A percentile compares a stretch with the other conserved stretches of the same genome.
Conservation (phyloP, 2,888 invertebrate species). For the Chironomus tentans region DNA sequence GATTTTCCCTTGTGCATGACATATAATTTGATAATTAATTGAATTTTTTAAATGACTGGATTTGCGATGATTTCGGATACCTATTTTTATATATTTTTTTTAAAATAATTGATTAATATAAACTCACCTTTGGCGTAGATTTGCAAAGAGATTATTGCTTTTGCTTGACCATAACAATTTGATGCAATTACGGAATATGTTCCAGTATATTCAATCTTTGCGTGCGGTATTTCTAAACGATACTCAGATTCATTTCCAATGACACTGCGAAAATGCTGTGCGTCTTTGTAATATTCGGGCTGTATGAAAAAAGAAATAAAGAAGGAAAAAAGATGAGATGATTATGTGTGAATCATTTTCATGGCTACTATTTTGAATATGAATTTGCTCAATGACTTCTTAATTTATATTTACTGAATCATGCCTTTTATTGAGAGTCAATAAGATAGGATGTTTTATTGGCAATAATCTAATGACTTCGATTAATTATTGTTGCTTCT, state of each 20-base stretch:
- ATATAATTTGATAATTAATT: too few species aligned
- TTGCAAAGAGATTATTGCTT: constrained; percentile 79
- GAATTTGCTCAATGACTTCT: not conserved
- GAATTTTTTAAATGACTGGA: too few species aligned
- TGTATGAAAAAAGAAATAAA: constrained; percentile 38
- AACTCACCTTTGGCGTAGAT: constrained; percentile 69
- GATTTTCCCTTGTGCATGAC: too few species aligned
- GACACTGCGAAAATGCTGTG: constrained; percentile 66
- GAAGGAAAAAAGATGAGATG: not conserved
- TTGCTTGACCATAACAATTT: constrained; percentile 74
- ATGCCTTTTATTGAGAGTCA: not conserved
- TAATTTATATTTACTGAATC: not conserved
- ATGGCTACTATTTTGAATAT: not conserved
- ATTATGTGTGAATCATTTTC: not conserved
- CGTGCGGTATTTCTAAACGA: constrained; percentile 74
- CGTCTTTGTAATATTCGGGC: constrained; percentile 82
- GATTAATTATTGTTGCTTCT: too few species aligned
- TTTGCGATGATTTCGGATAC: too few species aligned
- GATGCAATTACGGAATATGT: constrained; percentile 76
- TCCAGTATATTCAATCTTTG: constrained; percentile 77
- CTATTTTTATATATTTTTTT: too few species aligned
- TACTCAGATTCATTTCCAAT: constrained; percentile 68
- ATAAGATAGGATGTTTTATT: too few species aligned
- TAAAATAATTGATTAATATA: too few species aligned
- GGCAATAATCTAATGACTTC: not conserved